A percentile compares a stretch with the other conserved stretches of the same genome.
Conservation (phyloP, 2,888 invertebrate genomes). For the Tipula confusa region DNA sequence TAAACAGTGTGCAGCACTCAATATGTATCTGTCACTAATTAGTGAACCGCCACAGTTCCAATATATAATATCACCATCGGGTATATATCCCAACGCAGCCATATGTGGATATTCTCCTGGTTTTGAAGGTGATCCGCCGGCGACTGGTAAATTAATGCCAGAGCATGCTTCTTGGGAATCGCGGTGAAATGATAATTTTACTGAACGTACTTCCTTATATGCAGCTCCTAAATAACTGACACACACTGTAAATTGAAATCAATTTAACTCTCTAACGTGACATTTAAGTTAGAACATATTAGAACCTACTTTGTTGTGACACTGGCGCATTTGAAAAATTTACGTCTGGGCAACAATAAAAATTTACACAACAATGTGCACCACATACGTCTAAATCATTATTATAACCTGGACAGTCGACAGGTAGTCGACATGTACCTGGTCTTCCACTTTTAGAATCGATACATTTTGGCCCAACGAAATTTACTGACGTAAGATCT, state of each 20-base stretch:
- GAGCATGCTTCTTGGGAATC: neutral
- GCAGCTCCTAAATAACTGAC: neutral
- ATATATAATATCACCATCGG: slow-evolving; percentile 33
- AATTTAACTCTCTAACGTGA: neutral
- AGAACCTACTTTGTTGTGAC: neutral
- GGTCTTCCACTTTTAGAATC: neutral
- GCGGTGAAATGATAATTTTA: neutral
- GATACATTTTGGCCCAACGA: neutral
- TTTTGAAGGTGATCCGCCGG: slow-evolving; percentile 35
- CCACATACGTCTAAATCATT: neutral
- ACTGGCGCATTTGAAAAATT: neutral
- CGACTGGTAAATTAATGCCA: neutral
- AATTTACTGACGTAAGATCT: neutral
- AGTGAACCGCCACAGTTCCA: slow-evolving; percentile 58
- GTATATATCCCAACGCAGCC: slow-evolving; percentile 34
- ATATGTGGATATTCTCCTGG: slow-evolving; percentile 45
- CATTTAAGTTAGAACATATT: too few relatives aligned
- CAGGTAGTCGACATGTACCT: neutral
- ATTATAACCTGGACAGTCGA: neutral
- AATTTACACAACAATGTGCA: neutral
- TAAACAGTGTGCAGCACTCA: slow-evolving; percentile 60
- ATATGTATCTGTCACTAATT: slow-evolving; percentile 53
- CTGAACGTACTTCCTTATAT: neutral
- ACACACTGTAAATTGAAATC: neutral
- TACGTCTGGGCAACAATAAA: neutral